Evolutionary conservation across 2,888 invertebrate genomes (phyloP), one percentile per base, ranked within the genome.

Genomic region (Nasonovia ribisnigri): DNA sequence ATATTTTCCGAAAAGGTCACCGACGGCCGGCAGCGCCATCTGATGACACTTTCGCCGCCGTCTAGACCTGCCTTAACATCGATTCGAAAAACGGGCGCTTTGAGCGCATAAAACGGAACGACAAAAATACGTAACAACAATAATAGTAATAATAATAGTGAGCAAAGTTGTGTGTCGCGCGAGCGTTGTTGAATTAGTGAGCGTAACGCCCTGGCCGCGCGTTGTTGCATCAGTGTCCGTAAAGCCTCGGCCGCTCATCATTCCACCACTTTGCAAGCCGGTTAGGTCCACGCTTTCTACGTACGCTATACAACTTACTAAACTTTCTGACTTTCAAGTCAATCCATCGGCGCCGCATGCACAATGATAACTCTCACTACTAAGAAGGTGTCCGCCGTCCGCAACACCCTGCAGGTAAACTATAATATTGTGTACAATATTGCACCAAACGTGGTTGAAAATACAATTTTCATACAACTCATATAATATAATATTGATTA

Each of bases 321-420:
- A 13, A 36, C 67, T 36, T 36, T 77, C 36, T 2, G 20, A 20
- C 36, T 91, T 54, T 91, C 36, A 0, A 77, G 77, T 54, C 43
- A 67, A n/a, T 46, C 54, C 36, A 36, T 36, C 46, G 46, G 24
- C 46, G 3, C 46, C n/a, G 90, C 20, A 60, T n/a, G 13, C 46
- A 42, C 60, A 20, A 60, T 87, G 92, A 92, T 92, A 67, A 92
- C 87, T 26, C 77, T 77, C 8, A 77, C 20, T 8, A 48, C 87
- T 60, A 87, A 16, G 36, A 77, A 60, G 36, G 48, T 48, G 77
- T 36, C 77, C 48, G 57, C 46, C 42, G 36, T 86, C 42, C 92
- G 60, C 36, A 48, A 92, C 60, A 36, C 92, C 36, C 26, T 92
- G 16, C 60, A 92, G 92, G 92, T 92, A 92, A 92, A 91, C 36